Base-by-base conservation (phyloP, 2,797 vertebrate species). In the Sylvilagus floridanus region DNA sequence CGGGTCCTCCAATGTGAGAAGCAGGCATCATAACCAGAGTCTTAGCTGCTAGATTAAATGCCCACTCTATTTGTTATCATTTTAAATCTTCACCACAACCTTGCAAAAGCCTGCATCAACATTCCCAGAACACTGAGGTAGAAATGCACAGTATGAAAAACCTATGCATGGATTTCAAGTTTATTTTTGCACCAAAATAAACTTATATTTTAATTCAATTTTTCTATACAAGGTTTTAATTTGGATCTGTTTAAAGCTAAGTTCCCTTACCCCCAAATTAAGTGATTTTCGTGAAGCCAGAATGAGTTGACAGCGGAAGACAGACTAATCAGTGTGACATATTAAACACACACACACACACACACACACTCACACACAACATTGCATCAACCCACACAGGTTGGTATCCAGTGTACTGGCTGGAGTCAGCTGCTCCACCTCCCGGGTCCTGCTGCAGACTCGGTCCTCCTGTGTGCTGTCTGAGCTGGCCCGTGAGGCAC, bases 191-290 rank as follows among this genome's bases (percentile, higher is more conserved):
- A 16, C 54, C 54, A 5, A 16, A 57, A 57, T 57, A 1, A 57
- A 57, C 54, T 47, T 47, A 47, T 10, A 57, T 4, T 57, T 57
- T 21, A 57, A 57, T 57, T 57, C 54, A 17, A 5, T 19, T 57
- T 57, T 57, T 57, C 54, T 57, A 71, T 57, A 21, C 32, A 81
- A 71, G 4, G 35, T 79, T 92, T 94, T 66, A 79, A 76, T 76
- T 84, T 68, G 77, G 50, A 68, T 84, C 30, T 86, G 5, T 95
- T 77, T 78, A 76, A 95, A 87, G 79, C 22, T 32, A 57, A 93
- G 68, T 26, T 2, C n/a, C 5, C 47, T 4, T 10, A 12, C 1
- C 57, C 28, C n/a, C 42, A 52, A 76, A 66, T 65, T 52, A 83
- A 57, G 19, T 89, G 21, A 92, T 92, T 88, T 92, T 11, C 42